A percentile compares a stretch with the other conserved stretches of the same genome.
phyloP scores from a whole-genome alignment of 2,113 vertebrate genomes.

The Microcebus murinus region DNA sequence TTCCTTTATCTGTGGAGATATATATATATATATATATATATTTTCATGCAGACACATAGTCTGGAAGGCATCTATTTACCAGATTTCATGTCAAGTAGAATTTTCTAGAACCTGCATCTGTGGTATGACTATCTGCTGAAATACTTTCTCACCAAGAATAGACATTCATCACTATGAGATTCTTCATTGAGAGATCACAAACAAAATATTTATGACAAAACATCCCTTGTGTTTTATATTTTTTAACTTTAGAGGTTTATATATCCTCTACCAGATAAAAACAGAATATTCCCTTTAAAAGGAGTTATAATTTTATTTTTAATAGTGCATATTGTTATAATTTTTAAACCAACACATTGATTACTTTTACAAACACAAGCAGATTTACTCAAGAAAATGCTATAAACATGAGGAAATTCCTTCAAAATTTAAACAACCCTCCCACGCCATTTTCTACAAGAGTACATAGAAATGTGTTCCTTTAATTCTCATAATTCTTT shows the following conservation, averaged over 20 bases:
- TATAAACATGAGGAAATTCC: not conserved
- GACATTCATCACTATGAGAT: not conserved
- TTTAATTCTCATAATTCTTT: not conserved
- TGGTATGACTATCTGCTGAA: not conserved
- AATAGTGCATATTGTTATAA: not conserved
- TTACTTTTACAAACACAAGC: not conserved
- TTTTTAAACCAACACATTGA: not conserved
- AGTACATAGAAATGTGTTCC: not conserved
- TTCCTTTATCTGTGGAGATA: not conserved
- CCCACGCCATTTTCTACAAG: not conserved
- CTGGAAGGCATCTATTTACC: not conserved
- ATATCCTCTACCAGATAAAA: not conserved
- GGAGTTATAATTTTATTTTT: not conserved
- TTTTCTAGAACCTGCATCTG: not conserved
- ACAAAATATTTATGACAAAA: constrained; percentile 10
- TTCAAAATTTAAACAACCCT: not conserved
- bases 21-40: not conserved
- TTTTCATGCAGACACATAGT: not conserved
- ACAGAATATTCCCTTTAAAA: not conserved
- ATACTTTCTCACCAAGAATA: not conserved
- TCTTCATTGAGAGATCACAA: not conserved
- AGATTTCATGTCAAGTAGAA: not conserved
- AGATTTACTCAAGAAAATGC: not conserved
- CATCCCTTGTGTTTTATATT: not conserved
- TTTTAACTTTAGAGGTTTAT: not conserved